Evolutionary conservation across 1,140 invertebrate genomes (phyloP), one percentile per base, ranked within the genome.

Genomic region (Oscheius sp.): DNA sequence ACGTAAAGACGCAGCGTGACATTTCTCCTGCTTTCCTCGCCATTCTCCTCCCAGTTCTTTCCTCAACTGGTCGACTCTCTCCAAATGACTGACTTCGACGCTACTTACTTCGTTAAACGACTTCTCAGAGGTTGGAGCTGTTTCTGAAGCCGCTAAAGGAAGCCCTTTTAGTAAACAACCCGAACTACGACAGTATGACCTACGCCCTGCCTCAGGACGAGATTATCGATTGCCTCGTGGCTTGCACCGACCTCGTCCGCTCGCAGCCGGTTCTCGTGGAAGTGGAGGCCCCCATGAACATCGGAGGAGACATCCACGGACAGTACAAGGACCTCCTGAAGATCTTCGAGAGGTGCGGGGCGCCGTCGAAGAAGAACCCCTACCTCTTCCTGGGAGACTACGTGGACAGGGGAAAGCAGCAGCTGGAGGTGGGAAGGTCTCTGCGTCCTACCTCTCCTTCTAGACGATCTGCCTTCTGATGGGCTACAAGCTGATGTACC

Each of bases 401-500:
- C 55, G 72, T 76, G 29, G 74, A 76, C 38, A 32, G 74, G 10
- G 74, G 74, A 42, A 73, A 34, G 34, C 74, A 76, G 42, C 58
- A 63, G 45, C 23, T 75, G 20, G 74, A 76, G 88, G 63, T 88
- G n/a, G n/a, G n/a, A n/a, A n/a, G n/a, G n/a, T n/a, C n/a, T n/a
- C n/a, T n/a, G n/a, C n/a, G n/a, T n/a, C n/a, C n/a, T n/a, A n/a
- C n/a, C n/a, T n/a, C n/a, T n/a, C n/a, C n/a, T n/a, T n/a, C n/a
- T n/a, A n/a, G n/a, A n/a, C n/a, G 18, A 89, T 89, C 65, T 89
- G 88, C 80, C 81, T 89, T 18, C 76, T 89, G 18, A 76, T 89
- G 69, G 87, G 88, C 26, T 89, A 89, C 82, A 89, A 89, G 82
- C 88, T 89, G 69, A 89, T 89, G 23, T 7, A n/a, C 0, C 36